phyloP scores from a whole-genome alignment of 2,113 vertebrate genomes.

The Lutjanus erythropterus region DNA sequence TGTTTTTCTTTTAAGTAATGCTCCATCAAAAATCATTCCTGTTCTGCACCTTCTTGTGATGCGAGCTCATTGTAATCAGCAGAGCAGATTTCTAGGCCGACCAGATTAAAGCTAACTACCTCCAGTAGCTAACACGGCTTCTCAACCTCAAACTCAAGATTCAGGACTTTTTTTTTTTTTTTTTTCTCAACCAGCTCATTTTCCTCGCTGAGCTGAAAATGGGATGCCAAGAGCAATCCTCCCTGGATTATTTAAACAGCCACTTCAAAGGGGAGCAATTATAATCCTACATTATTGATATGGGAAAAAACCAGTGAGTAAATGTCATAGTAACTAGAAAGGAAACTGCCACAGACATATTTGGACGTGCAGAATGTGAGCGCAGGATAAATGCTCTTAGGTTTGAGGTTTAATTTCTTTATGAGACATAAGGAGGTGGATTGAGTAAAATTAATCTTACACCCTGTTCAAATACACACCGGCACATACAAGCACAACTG shows the following conservation, averaged over 20 bases:
- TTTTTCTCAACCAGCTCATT: constrained; percentile 27
- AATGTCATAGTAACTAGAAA: constrained; percentile 60
- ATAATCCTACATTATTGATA: constrained; percentile 80
- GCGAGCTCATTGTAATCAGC: constrained; percentile 29
- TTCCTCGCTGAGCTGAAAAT: constrained; percentile 60
- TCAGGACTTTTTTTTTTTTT: constrained; percentile 23
- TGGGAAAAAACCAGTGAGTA: constrained; percentile 55
- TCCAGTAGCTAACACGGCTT: constrained; percentile 39
- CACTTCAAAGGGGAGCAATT: constrained; percentile 76
- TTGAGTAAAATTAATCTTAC: constrained; percentile 40
- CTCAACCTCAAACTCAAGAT: constrained; percentile 50
- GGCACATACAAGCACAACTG: not conserved
- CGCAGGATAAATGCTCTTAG: constrained; percentile 29
- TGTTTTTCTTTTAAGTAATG: not conserved
- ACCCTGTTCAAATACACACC: not conserved
- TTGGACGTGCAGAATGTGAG: constrained; percentile 31
- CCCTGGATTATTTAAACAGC: constrained; percentile 73
- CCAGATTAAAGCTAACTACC: constrained; percentile 60
- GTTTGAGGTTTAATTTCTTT: constrained; percentile 38
- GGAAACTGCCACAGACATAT: constrained; percentile 29
- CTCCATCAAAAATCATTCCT: constrained; percentile 12
- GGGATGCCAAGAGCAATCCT: constrained; percentile 70
- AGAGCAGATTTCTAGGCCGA: constrained; percentile 43
- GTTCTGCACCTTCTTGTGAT: constrained; percentile 37
- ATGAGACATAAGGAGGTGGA: constrained; percentile 22